Conservation (phyloP, 2,113 vertebrate species). For the Phylloscopus trochiloides region DNA sequence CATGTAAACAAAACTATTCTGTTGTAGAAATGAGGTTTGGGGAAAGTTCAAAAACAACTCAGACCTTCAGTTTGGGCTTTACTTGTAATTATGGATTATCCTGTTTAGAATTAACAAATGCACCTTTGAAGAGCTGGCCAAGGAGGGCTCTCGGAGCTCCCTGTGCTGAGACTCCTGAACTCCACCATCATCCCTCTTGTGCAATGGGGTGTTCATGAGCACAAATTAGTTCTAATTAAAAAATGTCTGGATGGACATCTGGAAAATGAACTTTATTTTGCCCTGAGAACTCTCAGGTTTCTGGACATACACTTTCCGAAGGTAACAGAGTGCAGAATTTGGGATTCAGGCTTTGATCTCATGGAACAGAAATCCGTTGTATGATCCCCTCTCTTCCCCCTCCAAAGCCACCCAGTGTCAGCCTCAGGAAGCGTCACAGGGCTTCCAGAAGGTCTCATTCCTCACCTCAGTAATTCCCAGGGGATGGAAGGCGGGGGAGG, state of each 20-base stretch:
- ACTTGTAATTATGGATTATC: neutral
- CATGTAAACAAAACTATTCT: neutral
- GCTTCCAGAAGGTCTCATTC: neutral
- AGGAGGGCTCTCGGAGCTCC: neutral
- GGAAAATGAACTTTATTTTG: neutral
- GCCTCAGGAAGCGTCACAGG: neutral
- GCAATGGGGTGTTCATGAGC: neutral
- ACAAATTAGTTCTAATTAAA: neutral
- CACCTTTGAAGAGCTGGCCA: neutral
- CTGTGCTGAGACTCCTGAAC: neutral
- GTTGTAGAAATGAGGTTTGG: neutral
- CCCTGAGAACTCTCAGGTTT: neutral
- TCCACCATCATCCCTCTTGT: neutral
- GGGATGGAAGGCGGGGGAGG: neutral
- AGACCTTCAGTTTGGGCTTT: neutral
- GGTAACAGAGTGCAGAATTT: neutral
- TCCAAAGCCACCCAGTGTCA: neutral
- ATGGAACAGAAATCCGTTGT: neutral
- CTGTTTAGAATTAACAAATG: neutral
- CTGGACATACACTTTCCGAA: accelerated
- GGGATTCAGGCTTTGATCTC: neutral
- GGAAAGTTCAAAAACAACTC: neutral
- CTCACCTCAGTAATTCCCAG: neutral
- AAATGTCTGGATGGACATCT: neutral
- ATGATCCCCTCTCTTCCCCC: too few relatives aligned